Evolutionary conservation across 2,888 invertebrate genomes (phyloP).

Genomic region (Morinoia aosen): DNA sequence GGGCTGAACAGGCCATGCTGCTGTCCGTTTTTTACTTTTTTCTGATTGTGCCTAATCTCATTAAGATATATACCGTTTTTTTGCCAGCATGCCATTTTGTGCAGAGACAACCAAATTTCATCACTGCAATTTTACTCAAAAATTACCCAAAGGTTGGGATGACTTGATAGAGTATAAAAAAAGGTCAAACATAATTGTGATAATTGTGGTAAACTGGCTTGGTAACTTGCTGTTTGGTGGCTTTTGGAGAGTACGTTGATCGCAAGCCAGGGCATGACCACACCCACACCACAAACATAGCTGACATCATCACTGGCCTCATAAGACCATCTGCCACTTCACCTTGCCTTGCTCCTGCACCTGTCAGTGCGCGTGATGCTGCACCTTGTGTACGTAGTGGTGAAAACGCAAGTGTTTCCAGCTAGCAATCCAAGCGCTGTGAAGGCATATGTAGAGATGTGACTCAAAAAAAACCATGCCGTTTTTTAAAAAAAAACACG

Average conservation of each 20-base stretch:
- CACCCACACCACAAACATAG: slow-evolving; percentile 63
- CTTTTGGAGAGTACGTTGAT: slow-evolving; percentile 74
- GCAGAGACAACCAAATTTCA: too few relatives aligned
- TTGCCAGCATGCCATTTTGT: too few relatives aligned
- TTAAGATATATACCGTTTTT: too few relatives aligned
- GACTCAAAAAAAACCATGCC: too few relatives aligned
- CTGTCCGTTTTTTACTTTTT: neutral
- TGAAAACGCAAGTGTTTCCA: neutral
- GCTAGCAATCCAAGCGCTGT: slow-evolving; percentile 38
- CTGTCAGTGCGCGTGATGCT: neutral
- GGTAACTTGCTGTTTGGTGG: slow-evolving; percentile 69
- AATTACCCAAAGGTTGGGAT: too few relatives aligned
- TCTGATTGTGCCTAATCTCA: too few relatives aligned
- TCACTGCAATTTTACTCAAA: too few relatives aligned
- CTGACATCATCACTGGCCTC: slow-evolving; percentile 64
- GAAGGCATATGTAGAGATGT: neutral
- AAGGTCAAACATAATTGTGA: too few relatives aligned
- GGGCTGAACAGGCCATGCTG: neutral
- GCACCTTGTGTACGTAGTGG: neutral
- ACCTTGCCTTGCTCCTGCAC: neutral
- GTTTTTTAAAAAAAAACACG: too few relatives aligned
- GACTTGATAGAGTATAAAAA: too few relatives aligned
- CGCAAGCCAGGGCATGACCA: slow-evolving; percentile 69
- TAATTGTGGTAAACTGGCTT: too few relatives aligned
- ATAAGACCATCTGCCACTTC: slow-evolving; percentile 55